These are phyloP conservation scores for Pogona vitticeps DNA, from an alignment of 2,113 vertebrate species.

Conservation along the genomic window DNA sequence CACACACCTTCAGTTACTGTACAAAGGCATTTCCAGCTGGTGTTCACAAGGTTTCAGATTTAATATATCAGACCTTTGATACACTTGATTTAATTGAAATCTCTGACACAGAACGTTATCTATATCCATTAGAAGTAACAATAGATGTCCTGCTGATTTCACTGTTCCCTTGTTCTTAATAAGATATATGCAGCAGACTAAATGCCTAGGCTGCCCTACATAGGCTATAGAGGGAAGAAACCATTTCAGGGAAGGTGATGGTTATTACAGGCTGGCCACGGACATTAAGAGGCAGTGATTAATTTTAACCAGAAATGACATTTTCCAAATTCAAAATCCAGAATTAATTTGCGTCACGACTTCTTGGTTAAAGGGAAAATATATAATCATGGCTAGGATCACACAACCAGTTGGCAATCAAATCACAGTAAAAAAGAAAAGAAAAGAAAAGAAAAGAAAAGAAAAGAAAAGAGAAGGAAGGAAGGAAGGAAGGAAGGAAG, in stretches of 20 bases:
- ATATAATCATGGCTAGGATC: no score
- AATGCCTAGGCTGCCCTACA: neutral
- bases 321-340: neutral
- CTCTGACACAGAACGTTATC: neutral
- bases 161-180: neutral
- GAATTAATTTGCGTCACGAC: neutral
- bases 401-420: no score
- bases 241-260: neutral
- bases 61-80: neutral
- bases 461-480: no score
- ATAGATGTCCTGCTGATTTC: neutral
- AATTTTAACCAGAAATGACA: neutral
- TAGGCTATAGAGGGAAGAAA: neutral
- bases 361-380: neutral
- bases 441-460: no score
- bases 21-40: constrained; percentile 11
- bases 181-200: neutral
- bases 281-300: neutral
- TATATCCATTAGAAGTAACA: neutral
- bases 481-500: no score
- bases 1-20: neutral
- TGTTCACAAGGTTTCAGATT: neutral
- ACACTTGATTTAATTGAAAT: constrained; percentile 33
- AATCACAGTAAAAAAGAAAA: no score
- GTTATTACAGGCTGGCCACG: neutral